Percentiles rank a stretch among this genome's conserved stretches.
phyloP scores from a whole-genome alignment of 2,113 vertebrate species.

The Herpailurus yagouaroundi region DNA sequence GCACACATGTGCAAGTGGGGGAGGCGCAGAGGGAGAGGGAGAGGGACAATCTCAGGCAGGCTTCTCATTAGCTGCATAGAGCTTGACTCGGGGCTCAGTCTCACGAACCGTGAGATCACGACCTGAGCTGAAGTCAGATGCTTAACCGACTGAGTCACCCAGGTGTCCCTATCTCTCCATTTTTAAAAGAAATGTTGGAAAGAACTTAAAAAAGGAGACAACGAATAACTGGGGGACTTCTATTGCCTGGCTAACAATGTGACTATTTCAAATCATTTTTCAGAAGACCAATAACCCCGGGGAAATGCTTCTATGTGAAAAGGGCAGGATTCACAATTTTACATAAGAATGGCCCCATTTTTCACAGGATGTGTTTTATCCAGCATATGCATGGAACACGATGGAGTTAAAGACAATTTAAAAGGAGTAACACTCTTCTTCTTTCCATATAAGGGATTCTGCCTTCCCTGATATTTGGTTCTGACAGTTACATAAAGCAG shows the following conservation, averaged over 20 bases:
- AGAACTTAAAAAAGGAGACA: background rate
- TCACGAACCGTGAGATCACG: too few relatives aligned
- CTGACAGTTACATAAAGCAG: background rate
- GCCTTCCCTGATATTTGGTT: constrained; percentile 1
- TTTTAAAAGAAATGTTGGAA: constrained; percentile 46
- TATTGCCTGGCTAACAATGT: background rate
- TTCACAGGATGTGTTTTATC: constrained; percentile 1
- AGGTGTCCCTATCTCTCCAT: too few relatives aligned
- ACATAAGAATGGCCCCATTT: background rate
- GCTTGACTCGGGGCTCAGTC: too few relatives aligned
- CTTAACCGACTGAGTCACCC: too few relatives aligned
- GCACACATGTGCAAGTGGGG: too few relatives aligned
- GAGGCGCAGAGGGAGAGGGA: too few relatives aligned
- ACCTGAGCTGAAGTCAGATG: too few relatives aligned
- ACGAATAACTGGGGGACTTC: constrained; percentile 10
- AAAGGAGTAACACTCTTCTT: background rate
- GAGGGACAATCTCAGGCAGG: too few relatives aligned
- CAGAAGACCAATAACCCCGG: background rate
- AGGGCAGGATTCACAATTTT: background rate
- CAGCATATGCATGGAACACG: background rate
- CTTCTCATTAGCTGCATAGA: too few relatives aligned
- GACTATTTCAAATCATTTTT: constrained; percentile 3
- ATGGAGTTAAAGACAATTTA: background rate
- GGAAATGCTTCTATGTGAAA: constrained; percentile 6
- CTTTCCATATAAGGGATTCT: background rate